Evolutionary conservation across 53 echinoderm and acorn worm genomes (phyloP), one percentile per base, ranked within the genome.

Genomic region (Holothuria scabra): DNA sequence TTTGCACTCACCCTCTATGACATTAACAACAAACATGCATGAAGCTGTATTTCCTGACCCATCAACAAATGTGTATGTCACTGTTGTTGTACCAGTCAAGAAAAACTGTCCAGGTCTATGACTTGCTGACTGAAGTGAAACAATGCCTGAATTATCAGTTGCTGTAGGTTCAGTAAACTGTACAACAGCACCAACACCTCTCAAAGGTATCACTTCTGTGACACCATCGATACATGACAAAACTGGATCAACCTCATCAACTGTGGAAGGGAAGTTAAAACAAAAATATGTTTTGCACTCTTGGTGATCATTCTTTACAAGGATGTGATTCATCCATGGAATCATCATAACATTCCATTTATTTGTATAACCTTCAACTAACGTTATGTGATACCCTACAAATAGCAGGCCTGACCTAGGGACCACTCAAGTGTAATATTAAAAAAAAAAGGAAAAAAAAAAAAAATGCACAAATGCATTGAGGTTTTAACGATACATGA

Each of bases 91-190:
- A 31, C 66, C 66, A 30, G 66, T 8, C 7, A 1, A 6, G 12
- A 66, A 66, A 9, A 66, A 66, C 8, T 23, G 12, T 28, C 66
- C 66, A 26, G 66, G 66, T 66, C 25, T 33, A 23, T 66, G 66
- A n/a, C 25, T 66, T 13, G 31, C 30, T 2, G 7, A 13, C 22
- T 66, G 66, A 66, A 66, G 1, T 1, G 66, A 66, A 7, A 66
- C 66, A 20, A n/a, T 7, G 7, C 34, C 66, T 26, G 41, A 41
- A 10, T 41, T 41, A 41, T 41, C 41, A 2, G 10, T 10, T 41
- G 41, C 41, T 41, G 41, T 41, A 41, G 41, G 41, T 41, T 41
- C 41, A 2, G 7, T 0, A 8, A 8, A 41, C 9, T 8, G 9
- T 8, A 41, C 41, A 41, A 10, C 11, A 60, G 61, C 21, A 11